phyloP scores from a whole-genome alignment of 2,888 invertebrate genomes.

The Malachius bipustulatus region DNA sequence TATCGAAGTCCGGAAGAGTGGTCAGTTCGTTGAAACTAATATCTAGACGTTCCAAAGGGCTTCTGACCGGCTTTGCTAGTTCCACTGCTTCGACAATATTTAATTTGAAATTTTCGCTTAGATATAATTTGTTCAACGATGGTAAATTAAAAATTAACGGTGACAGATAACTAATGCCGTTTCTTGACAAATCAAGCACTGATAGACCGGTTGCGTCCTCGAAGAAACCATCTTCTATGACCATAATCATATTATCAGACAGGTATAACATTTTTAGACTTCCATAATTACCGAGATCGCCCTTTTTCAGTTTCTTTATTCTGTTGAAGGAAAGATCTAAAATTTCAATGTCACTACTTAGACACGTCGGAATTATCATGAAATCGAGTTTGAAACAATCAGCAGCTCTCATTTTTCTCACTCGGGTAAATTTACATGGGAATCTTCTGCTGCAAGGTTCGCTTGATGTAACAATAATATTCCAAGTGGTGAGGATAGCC shows the following conservation, averaged over 20 bases:
- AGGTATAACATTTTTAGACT: slow-evolving; percentile 32
- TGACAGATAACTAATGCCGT: slow-evolving; percentile 28
- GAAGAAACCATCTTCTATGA: slow-evolving; percentile 28
- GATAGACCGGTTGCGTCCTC: slow-evolving; percentile 23
- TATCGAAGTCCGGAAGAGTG: slow-evolving; percentile 28
- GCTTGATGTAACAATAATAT: too few species aligned
- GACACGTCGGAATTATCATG: slow-evolving; percentile 28
- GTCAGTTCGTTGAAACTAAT: slow-evolving; percentile 27
- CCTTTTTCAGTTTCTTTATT: slow-evolving; percentile 27
- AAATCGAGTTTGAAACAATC: slow-evolving; percentile 31
- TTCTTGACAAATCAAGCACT: slow-evolving; percentile 30
- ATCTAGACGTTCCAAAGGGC: slow-evolving; percentile 30
- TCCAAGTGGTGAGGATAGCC: too few species aligned
- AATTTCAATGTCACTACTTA: slow-evolving; percentile 30
- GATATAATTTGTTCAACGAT: slow-evolving; percentile 28
- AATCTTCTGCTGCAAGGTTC: too few species aligned
- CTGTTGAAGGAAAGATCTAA: slow-evolving; percentile 31
- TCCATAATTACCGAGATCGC: slow-evolving; percentile 27
- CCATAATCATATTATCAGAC: slow-evolving; percentile 29
- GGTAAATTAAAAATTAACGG: slow-evolving; percentile 30
- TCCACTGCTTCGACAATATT: slow-evolving; percentile 30
- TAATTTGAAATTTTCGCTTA: slow-evolving; percentile 31
- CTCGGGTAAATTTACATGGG: slow-evolving; percentile 23
- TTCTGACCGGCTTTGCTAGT: slow-evolving; percentile 26
- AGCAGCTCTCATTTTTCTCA: slow-evolving; percentile 28